Percentiles rank a stretch among this genome's conserved stretches.
phyloP scores from a whole-genome alignment of 1,140 invertebrate genomes.

The Zaprionus inermis region DNA sequence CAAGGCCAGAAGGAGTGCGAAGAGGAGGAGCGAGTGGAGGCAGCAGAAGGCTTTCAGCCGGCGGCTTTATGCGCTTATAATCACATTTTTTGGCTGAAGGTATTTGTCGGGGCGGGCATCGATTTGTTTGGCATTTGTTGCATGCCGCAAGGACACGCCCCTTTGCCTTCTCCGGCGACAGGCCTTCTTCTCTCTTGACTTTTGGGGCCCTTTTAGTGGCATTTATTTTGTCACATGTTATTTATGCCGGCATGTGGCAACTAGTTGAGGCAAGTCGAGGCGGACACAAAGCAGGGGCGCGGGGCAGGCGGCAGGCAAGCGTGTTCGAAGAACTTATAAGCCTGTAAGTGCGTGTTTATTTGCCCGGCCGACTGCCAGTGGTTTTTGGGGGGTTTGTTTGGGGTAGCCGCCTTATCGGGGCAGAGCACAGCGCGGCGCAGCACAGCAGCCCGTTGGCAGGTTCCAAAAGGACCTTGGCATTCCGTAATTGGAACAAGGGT shows the following conservation, averaged over 20 bases:
- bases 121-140: constrained; percentile 77
- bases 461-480: constrained; percentile 32
- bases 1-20: constrained; percentile 31
- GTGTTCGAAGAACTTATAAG: constrained; percentile 50
- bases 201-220: constrained; percentile 68
- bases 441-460: constrained; percentile 49
- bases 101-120: constrained; percentile 55
- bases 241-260: constrained; percentile 54
- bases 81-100: constrained; percentile 54
- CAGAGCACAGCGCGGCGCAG: constrained; percentile 24
- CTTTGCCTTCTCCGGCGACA: neutral
- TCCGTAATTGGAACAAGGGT: constrained; percentile 72
- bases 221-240: constrained; percentile 78
- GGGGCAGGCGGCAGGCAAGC: neutral
- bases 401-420: constrained; percentile 71
- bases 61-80: constrained; percentile 73
- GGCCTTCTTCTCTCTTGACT: constrained; percentile 33
- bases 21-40: neutral
- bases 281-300: neutral
- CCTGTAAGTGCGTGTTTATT: constrained; percentile 76
- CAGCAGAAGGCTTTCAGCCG: constrained; percentile 21
- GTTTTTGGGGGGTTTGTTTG: constrained; percentile 55
- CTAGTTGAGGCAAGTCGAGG: neutral
- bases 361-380: constrained; percentile 41
- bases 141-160: constrained; percentile 67